These are phyloP conservation scores for Poeciliopsis infans DNA, from an alignment of 2,797 vertebrate genomes.

Conservation along the genomic window DNA sequence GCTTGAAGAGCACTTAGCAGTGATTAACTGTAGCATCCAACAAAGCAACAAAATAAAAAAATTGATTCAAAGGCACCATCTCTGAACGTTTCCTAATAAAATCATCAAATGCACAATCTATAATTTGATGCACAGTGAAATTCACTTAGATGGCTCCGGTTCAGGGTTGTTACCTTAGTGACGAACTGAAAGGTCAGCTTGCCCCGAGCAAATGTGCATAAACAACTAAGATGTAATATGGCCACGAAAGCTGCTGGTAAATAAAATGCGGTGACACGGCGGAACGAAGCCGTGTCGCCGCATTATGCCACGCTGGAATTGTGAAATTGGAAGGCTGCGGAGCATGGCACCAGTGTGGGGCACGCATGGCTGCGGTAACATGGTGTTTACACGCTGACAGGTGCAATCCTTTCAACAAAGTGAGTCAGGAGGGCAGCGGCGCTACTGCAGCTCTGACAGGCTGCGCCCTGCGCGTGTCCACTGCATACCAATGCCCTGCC, in stretches of 20 bases:
- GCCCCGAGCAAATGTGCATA: neutral
- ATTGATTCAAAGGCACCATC: constrained; percentile 61
- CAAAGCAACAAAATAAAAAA: constrained; percentile 64
- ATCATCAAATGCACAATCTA: constrained; percentile 53
- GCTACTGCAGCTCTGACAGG: constrained; percentile 14
- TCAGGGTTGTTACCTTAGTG: constrained; percentile 74
- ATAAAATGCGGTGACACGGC: constrained; percentile 32
- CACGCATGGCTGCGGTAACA: constrained; percentile 25
- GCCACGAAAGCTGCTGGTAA: constrained; percentile 19
- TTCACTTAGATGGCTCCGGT: constrained; percentile 38
- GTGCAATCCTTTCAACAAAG: constrained; percentile 25
- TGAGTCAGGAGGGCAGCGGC: constrained; percentile 36
- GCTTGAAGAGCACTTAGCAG: constrained; percentile 68
- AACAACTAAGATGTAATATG: constrained; percentile 20
- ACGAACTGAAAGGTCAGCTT: constrained; percentile 68
- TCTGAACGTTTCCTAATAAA: constrained; percentile 55
- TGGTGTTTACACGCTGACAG: constrained; percentile 42
- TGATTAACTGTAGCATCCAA: constrained; percentile 63
- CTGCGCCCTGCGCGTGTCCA: neutral
- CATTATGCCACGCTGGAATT: constrained; percentile 8
- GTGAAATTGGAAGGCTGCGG: constrained; percentile 5
- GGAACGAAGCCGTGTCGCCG: constrained; percentile 18
- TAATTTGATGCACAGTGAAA: constrained; percentile 32
- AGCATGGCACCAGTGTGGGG: neutral
- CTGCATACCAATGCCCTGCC: constrained; percentile 21